phyloP scores from a whole-genome alignment of 2,113 vertebrate genomes.

The Festucalex cinctus region DNA sequence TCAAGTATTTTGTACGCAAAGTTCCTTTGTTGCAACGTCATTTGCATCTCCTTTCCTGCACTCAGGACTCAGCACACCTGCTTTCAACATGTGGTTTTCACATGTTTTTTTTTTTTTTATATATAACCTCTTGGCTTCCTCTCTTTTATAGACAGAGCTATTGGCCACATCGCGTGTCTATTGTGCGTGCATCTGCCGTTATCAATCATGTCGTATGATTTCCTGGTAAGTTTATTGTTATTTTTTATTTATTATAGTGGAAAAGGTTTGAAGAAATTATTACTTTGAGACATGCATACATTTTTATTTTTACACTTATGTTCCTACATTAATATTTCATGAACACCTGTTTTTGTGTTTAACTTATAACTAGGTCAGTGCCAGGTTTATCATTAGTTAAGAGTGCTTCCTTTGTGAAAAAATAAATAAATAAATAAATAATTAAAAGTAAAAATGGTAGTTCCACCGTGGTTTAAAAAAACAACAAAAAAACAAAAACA shows the following conservation, averaged over 20 bases:
- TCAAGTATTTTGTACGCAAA: not conserved
- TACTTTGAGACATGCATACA: not conserved
- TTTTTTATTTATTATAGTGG: not conserved
- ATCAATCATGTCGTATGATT: not conserved
- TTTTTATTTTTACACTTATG: not conserved
- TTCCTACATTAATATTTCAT: not conserved
- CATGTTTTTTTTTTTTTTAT: not conserved
- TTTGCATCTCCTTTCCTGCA: not conserved
- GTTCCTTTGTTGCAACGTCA: not conserved
- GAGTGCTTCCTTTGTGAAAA: not conserved
- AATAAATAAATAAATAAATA: too few species aligned
- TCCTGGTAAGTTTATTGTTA: conserved; percentile 23
- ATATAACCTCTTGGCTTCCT: not conserved
- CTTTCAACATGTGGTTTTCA: not conserved
- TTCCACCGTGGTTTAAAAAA: not conserved
- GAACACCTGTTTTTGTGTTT: not conserved
- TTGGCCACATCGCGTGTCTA: not conserved
- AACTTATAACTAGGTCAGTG: not conserved
- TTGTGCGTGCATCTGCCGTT: not conserved
- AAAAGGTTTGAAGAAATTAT: not conserved
- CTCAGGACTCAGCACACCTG: not conserved
- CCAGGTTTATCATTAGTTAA: not conserved
- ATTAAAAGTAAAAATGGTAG: not conserved
- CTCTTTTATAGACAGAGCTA: not conserved
- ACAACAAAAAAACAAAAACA: not conserved